These are phyloP conservation scores for Acleris sparsana DNA, from an alignment of 2,888 invertebrate genomes.

Conservation along the genomic window DNA sequence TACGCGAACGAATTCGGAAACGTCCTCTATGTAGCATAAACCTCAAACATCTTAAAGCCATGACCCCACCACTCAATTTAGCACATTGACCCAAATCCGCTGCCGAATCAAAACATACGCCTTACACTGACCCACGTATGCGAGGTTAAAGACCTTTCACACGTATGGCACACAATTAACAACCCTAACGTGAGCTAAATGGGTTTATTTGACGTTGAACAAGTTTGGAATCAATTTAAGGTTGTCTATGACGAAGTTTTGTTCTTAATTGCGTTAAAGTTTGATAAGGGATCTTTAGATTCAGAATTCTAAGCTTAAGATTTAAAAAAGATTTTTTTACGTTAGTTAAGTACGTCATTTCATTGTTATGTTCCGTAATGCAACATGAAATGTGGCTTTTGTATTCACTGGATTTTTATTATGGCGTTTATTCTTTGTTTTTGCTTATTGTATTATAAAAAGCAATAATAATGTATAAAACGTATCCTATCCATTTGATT, in stretches of 20 bases:
- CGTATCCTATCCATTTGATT: too few relatives aligned
- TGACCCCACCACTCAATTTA: conserved; percentile 15
- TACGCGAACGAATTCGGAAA: too few relatives aligned
- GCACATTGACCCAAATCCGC: conserved; percentile 43
- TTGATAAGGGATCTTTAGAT: neutral
- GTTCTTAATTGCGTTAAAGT: conserved; percentile 5
- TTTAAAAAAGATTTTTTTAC: too few relatives aligned
- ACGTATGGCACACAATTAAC: conserved; percentile 42
- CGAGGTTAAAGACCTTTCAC: conserved; percentile 65
- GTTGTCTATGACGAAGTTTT: conserved; percentile 2
- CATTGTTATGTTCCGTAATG: too few relatives aligned
- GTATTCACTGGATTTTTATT: too few relatives aligned
- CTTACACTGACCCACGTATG: conserved; percentile 66
- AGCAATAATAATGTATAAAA: too few relatives aligned
- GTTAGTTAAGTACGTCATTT: too few relatives aligned
- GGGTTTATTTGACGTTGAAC: conserved; percentile 38
- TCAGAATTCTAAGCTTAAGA: neutral
- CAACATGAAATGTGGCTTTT: too few relatives aligned
- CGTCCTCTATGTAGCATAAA: too few relatives aligned
- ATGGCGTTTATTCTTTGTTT: too few relatives aligned
- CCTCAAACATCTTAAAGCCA: neutral
- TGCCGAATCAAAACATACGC: conserved; percentile 42
- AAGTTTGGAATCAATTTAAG: neutral
- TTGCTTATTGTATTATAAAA: too few relatives aligned
- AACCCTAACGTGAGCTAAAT: conserved; percentile 42